phyloP scores from a whole-genome alignment of 2,888 invertebrate species.

The Chrysomela aeneicollis region DNA sequence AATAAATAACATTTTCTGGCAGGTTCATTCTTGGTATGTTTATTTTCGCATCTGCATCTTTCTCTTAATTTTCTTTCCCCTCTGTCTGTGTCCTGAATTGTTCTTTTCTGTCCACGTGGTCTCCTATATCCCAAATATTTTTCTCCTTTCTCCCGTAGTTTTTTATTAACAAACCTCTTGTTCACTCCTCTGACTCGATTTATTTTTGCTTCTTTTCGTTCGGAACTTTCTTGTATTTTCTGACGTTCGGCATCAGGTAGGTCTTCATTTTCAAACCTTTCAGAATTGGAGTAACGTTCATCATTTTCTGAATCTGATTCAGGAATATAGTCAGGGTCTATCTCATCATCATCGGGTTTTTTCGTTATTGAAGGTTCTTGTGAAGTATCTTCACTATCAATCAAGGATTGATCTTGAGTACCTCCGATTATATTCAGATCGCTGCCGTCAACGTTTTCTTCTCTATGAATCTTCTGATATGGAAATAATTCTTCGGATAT shows the following conservation, averaged over 20 bases:
- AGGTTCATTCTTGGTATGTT: neutral
- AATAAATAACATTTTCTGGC: neutral
- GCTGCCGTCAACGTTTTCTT: too few relatives aligned
- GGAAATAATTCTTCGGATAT: neutral
- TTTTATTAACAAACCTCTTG: constrained; percentile 2
- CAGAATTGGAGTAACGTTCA: neutral
- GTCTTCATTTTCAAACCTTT: neutral
- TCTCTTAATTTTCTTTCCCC: neutral
- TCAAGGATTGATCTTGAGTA: neutral
- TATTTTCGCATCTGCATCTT: constrained; percentile 3
- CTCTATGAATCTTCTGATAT: neutral
- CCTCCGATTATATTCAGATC: too few relatives aligned
- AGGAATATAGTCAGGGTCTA: neutral
- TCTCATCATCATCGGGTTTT: neutral
- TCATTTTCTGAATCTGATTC: neutral
- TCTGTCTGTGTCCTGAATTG: neutral
- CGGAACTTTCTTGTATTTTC: neutral
- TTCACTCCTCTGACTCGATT: constrained; percentile 3
- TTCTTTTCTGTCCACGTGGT: neutral
- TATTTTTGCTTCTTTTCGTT: neutral
- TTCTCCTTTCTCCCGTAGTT: neutral
- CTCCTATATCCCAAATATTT: constrained; percentile 9
- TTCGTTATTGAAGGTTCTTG: neutral
- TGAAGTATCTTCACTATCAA: neutral
- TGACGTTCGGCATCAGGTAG: neutral